phyloP scores from a whole-genome alignment of 1,140 invertebrate genomes.

The Drosophila pruinosa region DNA sequence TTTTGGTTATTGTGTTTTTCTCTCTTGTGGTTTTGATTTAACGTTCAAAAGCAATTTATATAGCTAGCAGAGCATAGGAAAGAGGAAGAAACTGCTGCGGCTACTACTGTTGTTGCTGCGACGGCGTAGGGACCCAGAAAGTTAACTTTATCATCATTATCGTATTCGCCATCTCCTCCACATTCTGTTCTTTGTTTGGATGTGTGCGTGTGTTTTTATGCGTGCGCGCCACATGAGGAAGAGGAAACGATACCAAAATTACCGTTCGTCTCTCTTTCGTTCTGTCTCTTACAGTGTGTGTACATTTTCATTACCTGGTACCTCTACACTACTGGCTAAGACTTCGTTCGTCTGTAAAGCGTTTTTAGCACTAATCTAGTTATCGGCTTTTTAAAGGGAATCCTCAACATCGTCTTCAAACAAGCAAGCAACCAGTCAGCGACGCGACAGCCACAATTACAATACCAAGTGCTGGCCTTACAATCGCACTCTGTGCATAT shows the following conservation, averaged over 20 bases:
- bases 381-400: conserved; percentile 32
- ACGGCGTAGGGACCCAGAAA: conserved; percentile 20
- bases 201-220: conserved; percentile 51
- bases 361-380: conserved; percentile 38
- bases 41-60: conserved; percentile 33
- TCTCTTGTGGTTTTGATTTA: conserved; percentile 35
- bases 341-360: conserved; percentile 12
- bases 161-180: conserved; percentile 33
- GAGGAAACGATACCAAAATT: conserved; percentile 47
- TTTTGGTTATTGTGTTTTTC: conserved; percentile 9
- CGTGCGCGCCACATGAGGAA: conserved; percentile 58
- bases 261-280: conserved; percentile 1
- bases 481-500: conserved; percentile 7
- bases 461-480: background rate
- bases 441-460: background rate
- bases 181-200: conserved; percentile 53
- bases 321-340: conserved; percentile 4
- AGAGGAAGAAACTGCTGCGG: conserved; percentile 1
- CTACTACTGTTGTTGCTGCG: background rate
- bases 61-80: conserved; percentile 13
- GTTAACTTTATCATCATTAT: conserved; percentile 18
- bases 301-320: conserved; percentile 24
- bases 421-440: background rate
- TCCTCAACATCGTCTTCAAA: conserved; percentile 14
- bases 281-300: background rate